A percentile compares a stretch with the other conserved stretches of the same genome.
These are phyloP conservation scores for Pectinophora gossypiella DNA, from an alignment of 1,140 invertebrate genomes.

Conservation along the genomic window DNA sequence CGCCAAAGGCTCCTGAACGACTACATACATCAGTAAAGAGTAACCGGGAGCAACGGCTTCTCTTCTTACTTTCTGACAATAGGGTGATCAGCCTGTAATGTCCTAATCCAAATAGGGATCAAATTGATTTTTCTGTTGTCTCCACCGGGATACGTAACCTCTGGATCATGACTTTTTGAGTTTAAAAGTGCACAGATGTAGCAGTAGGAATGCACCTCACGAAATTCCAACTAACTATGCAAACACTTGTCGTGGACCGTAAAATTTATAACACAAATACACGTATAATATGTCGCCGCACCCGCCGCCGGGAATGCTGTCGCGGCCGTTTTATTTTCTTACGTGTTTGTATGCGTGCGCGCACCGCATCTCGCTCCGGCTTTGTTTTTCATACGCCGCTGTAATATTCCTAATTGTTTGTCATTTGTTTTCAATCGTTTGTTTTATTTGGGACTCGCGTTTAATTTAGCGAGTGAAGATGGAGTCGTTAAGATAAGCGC, in stretches of 20 bases:
- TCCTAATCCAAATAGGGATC: too few species aligned
- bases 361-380: conserved; percentile 6
- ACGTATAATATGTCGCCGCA: conserved; percentile 30
- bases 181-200: conserved; percentile 5
- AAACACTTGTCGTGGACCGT: conserved; percentile 48
- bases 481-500: neutral
- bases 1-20: too few species aligned
- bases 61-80: too few species aligned
- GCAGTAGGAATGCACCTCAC: conserved; percentile 11
- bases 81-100: too few species aligned
- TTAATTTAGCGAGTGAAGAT: neutral
- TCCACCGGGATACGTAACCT: too few species aligned
- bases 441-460: neutral
- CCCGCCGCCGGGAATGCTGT: conserved; percentile 41
- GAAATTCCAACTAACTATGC: conserved; percentile 43
- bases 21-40: too few species aligned
- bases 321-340: conserved; percentile 41
- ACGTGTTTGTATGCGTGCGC: conserved; percentile 28
- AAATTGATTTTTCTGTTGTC: too few species aligned
- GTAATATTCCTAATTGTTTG: conserved; percentile 15
- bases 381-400: conserved; percentile 11
- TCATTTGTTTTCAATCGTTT: conserved; percentile 10
- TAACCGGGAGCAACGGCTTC: too few species aligned
- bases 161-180: too few species aligned
- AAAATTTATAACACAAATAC: conserved; percentile 57